phyloP scores from a whole-genome alignment of 2,888 invertebrate species.

The Sarcophaga variegata region DNA sequence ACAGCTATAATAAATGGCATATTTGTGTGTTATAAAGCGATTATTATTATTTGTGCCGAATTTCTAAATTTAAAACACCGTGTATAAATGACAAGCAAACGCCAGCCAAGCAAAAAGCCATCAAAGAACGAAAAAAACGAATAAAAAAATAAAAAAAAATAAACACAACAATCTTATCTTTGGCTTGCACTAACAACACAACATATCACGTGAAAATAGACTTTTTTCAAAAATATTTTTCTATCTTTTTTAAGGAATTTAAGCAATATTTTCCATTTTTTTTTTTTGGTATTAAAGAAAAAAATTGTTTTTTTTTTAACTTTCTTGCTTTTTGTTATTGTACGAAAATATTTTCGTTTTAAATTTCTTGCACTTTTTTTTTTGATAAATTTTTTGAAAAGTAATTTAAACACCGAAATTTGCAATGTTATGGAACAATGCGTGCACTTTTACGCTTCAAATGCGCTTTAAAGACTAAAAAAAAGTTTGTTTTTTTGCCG shows the following conservation, averaged over 20 bases:
- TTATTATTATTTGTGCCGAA: constrained; percentile 53
- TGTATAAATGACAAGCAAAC: background rate
- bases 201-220: constrained; percentile 57
- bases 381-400: background rate
- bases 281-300: background rate
- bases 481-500: constrained; percentile 19
- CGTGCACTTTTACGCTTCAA: constrained; percentile 61
- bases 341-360: constrained; percentile 23
- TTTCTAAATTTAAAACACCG: constrained; percentile 61
- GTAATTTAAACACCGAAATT: constrained; percentile 20
- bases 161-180: constrained; percentile 62
- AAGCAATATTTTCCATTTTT: constrained; percentile 19
- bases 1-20: constrained; percentile 24
- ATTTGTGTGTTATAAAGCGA: constrained; percentile 52
- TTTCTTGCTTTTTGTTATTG: constrained; percentile 20
- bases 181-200: constrained; percentile 15
- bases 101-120: background rate
- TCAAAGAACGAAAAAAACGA: background rate
- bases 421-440: constrained; percentile 18
- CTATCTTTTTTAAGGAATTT: constrained; percentile 35
- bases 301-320: background rate
- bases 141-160: constrained; percentile 10
- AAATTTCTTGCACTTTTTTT: constrained; percentile 25
- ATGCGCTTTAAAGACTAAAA: constrained; percentile 65
- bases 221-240: constrained; percentile 5